phyloP scores from a whole-genome alignment of 1,140 invertebrate genomes.

The Drosophila persimilis region DNA sequence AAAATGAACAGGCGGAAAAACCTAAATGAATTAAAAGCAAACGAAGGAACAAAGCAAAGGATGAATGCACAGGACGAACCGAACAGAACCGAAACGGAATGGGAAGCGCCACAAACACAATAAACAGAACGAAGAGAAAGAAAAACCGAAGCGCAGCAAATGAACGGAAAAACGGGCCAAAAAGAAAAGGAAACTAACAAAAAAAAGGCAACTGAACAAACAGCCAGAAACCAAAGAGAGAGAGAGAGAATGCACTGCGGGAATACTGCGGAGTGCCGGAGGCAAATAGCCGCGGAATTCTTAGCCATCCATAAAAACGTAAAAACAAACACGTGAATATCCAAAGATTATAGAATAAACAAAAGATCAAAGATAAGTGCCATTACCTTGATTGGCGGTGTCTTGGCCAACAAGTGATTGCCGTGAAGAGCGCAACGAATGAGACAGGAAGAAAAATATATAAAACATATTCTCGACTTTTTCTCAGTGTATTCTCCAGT shows the following conservation, averaged over 20 bases:
- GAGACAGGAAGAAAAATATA: too few relatives aligned
- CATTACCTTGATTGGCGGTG: too few relatives aligned
- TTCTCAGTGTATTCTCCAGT: too few relatives aligned
- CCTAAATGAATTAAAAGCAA: slow-evolving; percentile 81
- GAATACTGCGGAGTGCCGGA: too few relatives aligned
- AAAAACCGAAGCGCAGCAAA: slow-evolving; percentile 62
- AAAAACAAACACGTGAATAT: too few relatives aligned
- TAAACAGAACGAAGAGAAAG: slow-evolving; percentile 47
- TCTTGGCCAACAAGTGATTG: too few relatives aligned
- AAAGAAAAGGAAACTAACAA: slow-evolving; percentile 32
- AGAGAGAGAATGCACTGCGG: not conserved
- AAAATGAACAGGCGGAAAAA: slow-evolving; percentile 74
- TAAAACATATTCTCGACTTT: too few relatives aligned
- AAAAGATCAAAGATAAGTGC: too few relatives aligned
- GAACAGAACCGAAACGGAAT: not conserved
- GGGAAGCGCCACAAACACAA: slow-evolving; percentile 14
- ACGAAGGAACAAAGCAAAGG: slow-evolving; percentile 79
- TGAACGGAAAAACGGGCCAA: slow-evolving; percentile 28
- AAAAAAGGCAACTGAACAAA: slow-evolving; percentile 33
- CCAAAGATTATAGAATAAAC: too few relatives aligned
- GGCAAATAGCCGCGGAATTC: too few relatives aligned
- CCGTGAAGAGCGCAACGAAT: not conserved
- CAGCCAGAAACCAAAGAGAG: slow-evolving; percentile 10
- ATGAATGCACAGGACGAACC: slow-evolving; percentile 67
- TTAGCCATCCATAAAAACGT: too few relatives aligned